A percentile compares a stretch with the other conserved stretches of the same genome.
These are phyloP conservation scores for Cynopterus sphinx DNA, from an alignment of 2,797 vertebrate species.

Conservation along the genomic window DNA sequence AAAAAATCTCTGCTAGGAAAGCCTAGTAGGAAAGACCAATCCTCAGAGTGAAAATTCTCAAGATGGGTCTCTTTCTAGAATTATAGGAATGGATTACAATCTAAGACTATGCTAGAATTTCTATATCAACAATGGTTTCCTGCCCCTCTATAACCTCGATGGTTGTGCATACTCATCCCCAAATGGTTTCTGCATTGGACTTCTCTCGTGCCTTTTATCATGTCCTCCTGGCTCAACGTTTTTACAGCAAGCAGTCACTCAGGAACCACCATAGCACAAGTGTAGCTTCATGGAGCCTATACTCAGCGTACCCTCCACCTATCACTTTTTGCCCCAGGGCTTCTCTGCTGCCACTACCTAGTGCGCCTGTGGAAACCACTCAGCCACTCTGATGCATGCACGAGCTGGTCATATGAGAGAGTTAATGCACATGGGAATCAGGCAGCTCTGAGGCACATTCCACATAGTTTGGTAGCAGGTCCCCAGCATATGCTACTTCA, in stretches of 20 bases:
- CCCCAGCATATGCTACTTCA: background rate
- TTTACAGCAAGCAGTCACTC: background rate
- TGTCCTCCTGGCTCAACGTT: background rate
- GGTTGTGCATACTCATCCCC: background rate
- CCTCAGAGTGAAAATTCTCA: background rate
- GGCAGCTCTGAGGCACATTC: background rate
- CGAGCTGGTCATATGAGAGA: accelerated
- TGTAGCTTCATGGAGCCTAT: background rate
- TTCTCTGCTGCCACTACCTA: background rate
- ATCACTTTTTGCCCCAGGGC: too few relatives aligned
- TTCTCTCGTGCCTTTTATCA: background rate
- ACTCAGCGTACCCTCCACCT: too few relatives aligned
- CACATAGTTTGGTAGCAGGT: background rate
- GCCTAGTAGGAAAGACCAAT: background rate
- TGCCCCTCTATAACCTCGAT: background rate
- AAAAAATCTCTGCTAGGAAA: background rate
- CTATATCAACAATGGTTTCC: background rate
- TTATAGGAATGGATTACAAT: background rate
- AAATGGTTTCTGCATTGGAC: background rate
- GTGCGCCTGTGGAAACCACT: background rate
- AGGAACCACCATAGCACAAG: background rate
- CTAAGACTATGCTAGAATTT: background rate
- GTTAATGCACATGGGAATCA: background rate
- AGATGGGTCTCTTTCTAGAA: background rate
- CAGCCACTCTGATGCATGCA: background rate